Evolutionary conservation across 37 sponge, comb jelly and placozoan species (phyloP).

Genomic region (Theonella swinhoei): DNA sequence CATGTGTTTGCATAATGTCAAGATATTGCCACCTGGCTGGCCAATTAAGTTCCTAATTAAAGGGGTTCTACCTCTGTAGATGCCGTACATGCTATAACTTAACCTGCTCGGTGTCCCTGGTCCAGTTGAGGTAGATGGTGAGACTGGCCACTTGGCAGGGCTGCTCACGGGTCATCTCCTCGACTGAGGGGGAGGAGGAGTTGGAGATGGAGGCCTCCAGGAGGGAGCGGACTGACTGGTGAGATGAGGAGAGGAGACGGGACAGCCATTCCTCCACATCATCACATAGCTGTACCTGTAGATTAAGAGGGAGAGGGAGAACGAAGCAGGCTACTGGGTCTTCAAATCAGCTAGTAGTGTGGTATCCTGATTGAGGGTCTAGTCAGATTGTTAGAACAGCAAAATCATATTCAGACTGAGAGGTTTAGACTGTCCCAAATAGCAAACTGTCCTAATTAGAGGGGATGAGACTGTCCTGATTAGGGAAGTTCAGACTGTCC

Average conservation of each 20-base stretch:
- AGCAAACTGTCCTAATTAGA: no score
- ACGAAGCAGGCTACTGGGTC: not conserved
- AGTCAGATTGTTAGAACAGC: no score
- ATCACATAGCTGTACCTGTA: slow-evolving; percentile 58
- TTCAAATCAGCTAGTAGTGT: no score
- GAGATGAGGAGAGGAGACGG: slow-evolving; percentile 14
- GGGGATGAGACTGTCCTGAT: no score
- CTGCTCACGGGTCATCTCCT: slow-evolving; percentile 28
- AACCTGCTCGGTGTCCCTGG: slow-evolving; percentile 78
- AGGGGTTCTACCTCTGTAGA: no score
- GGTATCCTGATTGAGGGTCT: no score
- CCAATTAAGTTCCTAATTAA: no score
- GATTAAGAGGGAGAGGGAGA: not conserved
- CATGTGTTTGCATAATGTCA: no score
- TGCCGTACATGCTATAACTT: not conserved
- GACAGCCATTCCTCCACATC: slow-evolving; percentile 76
- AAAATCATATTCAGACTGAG: no score
- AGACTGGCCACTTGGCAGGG: slow-evolving; percentile 72
- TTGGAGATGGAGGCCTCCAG: not conserved
- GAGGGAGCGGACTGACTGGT: slow-evolving; percentile 32
- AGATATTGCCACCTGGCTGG: no score
- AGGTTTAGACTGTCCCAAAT: no score
- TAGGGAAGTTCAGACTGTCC: no score
- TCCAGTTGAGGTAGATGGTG: slow-evolving; percentile 82
- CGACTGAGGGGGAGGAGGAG: slow-evolving; percentile 17